phyloP scores from a whole-genome alignment of 2,113 vertebrate species.

The Rallus limicola region DNA sequence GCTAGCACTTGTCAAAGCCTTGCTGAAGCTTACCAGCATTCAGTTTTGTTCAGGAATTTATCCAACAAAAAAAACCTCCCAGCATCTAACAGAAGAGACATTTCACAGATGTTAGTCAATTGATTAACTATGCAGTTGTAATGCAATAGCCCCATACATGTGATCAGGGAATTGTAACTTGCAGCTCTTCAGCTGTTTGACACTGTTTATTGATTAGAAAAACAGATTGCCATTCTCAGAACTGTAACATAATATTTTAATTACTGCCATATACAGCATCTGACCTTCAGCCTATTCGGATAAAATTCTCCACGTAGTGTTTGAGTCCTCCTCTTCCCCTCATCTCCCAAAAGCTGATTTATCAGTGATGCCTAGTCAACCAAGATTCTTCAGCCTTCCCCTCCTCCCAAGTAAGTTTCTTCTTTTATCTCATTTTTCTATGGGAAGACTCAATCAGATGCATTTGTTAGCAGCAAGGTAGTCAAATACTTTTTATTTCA shows the following conservation, averaged over 20 bases:
- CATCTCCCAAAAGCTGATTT: not conserved
- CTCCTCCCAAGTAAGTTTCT: not conserved
- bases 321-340: not conserved
- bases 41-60: not conserved
- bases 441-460: fast-evolving
- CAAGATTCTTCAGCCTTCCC: not conserved
- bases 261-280: constrained; percentile 55
- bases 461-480: not conserved
- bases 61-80: not conserved
- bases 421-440: not conserved
- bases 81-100: not conserved
- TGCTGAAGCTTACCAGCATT: not conserved
- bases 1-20: not conserved
- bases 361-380: not conserved
- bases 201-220: constrained; percentile 74
- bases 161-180: constrained; percentile 72
- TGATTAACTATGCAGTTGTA: constrained; percentile 66
- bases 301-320: not conserved
- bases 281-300: constrained; percentile 62
- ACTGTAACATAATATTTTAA: constrained; percentile 73
- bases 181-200: constrained; percentile 65
- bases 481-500: not conserved
- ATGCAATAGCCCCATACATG: constrained; percentile 48
- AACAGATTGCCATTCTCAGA: constrained; percentile 66
- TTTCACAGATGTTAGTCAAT: constrained; percentile 67